Percentiles rank a stretch among this genome's conserved stretches.
Conservation (phyloP, 2,888 invertebrate species). For the Apantesis nais region DNA sequence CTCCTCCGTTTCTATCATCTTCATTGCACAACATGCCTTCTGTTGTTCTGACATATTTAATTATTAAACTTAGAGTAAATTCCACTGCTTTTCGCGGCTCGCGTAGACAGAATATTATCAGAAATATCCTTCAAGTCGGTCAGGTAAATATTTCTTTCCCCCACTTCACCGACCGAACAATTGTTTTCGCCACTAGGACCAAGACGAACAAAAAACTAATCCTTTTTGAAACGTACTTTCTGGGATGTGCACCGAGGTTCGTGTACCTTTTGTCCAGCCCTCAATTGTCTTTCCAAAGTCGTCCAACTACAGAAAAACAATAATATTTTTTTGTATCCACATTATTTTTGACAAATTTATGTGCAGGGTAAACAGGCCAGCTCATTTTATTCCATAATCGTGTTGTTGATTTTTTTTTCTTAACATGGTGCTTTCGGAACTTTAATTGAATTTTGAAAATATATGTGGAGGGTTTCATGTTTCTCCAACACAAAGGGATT, state of each 20-base stretch:
- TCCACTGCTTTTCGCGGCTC: background rate
- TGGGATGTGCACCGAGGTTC: constrained; percentile 62
- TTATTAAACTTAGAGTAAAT: no score
- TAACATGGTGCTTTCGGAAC: no score
- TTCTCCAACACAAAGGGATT: no score
- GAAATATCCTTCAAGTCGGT: constrained; percentile 46
- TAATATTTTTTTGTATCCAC: background rate
- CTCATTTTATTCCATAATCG: no score
- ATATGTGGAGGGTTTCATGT: no score
- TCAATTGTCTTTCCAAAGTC: constrained; percentile 44
- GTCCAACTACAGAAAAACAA: constrained; percentile 50
- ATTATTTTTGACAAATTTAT: no score
- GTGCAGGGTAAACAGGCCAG: no score
- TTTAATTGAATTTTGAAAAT: no score
- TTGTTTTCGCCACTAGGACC: constrained; percentile 71
- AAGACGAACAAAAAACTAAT: constrained; percentile 66
- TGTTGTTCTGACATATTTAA: no score
- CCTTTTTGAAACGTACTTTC: constrained; percentile 77
- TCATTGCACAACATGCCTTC: no score
- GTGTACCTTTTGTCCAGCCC: constrained; percentile 50
- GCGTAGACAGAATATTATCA: constrained; percentile 40
- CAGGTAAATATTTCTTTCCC: constrained; percentile 83
- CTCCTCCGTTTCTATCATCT: no score
- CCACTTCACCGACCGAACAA: constrained; percentile 73
- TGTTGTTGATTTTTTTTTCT: no score